These are phyloP conservation scores for Pterocles orientalis DNA, from an alignment of 2,113 vertebrate genomes.

Conservation along the genomic window DNA sequence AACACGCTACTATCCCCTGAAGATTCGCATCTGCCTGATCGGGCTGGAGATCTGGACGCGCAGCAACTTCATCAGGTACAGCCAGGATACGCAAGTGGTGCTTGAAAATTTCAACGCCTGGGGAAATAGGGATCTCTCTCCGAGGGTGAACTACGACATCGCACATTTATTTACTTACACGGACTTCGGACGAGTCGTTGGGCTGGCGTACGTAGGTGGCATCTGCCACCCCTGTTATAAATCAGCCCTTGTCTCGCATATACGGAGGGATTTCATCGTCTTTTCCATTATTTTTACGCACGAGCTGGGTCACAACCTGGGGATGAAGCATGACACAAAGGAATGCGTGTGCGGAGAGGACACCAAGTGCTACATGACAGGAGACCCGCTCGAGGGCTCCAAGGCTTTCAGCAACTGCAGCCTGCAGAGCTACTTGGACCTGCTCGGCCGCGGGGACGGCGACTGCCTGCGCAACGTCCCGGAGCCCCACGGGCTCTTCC, in stretches of 20 bases:
- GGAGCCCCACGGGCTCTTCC: neutral
- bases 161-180: neutral
- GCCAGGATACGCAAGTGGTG: neutral
- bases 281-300: neutral
- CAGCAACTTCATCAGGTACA: neutral
- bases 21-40: neutral
- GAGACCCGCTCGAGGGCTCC: rapidly evolving
- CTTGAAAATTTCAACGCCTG: neutral
- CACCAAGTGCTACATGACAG: neutral
- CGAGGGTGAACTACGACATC: neutral
- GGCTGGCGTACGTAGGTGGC: neutral
- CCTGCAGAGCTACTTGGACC: neutral
- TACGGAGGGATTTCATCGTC: neutral
- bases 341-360: neutral
- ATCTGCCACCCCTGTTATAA: neutral
- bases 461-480: slow-evolving; percentile 14
- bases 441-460: neutral
- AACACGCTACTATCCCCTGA: neutral
- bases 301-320: slow-evolving; percentile 25
- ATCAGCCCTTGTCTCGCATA: neutral
- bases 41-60: slow-evolving; percentile 30
- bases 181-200: rapidly evolving
- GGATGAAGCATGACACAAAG: neutral
- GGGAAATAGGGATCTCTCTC: neutral
- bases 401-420: slow-evolving; percentile 60